Evolutionary conservation across 2,797 vertebrate genomes (phyloP).

Genomic region (Lateolabrax maculatus): DNA sequence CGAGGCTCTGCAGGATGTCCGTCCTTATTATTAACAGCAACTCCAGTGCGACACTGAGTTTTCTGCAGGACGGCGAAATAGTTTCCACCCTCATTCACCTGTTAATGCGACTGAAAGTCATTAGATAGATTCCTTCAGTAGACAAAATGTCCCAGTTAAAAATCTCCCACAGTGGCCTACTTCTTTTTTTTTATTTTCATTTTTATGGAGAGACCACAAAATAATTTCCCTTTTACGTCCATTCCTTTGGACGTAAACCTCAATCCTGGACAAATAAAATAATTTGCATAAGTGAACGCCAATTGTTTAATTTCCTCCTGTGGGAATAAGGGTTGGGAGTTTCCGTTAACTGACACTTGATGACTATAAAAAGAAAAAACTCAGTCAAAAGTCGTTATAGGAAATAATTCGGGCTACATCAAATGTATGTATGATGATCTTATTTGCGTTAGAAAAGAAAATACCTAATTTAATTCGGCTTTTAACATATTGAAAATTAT

Average conservation of each 20-base stretch:
- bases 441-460: neutral
- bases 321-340: neutral
- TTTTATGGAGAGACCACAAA: neutral
- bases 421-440: neutral
- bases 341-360: too few species aligned
- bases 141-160: neutral
- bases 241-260: neutral
- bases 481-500: neutral
- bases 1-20: slow-evolving; percentile 30
- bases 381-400: too few species aligned
- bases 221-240: neutral
- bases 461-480: neutral
- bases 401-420: too few species aligned
- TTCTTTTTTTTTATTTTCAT: neutral
- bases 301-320: too few species aligned
- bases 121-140: too few species aligned
- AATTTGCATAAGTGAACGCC: neutral
- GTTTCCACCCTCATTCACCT: neutral
- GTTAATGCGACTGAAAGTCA: neutral
- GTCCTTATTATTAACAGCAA: too few species aligned
- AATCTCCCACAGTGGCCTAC: neutral
- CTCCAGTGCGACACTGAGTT: too few species aligned
- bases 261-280: neutral
- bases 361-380: neutral
- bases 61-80: neutral